Evolutionary conservation across 2,888 invertebrate genomes (phyloP).

Genomic region (Agrotis puta): DNA sequence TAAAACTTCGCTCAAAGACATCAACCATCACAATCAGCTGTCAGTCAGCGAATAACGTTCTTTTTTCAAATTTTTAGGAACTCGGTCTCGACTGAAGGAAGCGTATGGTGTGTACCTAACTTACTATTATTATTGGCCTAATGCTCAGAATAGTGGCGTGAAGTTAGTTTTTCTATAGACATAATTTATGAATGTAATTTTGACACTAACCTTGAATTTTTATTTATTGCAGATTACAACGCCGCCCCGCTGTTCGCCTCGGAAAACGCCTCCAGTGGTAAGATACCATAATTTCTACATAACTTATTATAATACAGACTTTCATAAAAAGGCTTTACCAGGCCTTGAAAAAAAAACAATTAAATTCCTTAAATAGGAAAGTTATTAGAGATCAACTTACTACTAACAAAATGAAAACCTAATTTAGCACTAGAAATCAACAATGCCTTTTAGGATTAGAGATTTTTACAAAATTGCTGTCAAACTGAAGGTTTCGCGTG

Average conservation of each 20-base stretch:
- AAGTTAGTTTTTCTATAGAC: background rate
- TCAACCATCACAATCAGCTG: background rate
- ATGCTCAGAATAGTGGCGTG: background rate
- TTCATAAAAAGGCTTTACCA: background rate
- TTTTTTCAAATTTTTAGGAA: background rate
- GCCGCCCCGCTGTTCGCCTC: constrained; percentile 91
- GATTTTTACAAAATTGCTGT: background rate
- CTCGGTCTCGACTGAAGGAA: background rate
- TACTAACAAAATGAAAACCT: background rate
- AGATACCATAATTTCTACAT: constrained; percentile 67
- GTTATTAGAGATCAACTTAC: too few relatives aligned
- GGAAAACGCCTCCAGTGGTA: constrained; percentile 91
- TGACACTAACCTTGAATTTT: constrained; percentile 60
- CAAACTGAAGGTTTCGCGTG: background rate
- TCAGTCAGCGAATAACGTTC: background rate
- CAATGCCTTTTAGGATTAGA: background rate
- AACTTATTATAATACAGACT: constrained; percentile 26
- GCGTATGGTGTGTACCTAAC: background rate
- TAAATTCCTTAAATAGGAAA: too few relatives aligned
- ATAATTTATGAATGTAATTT: constrained; percentile 26
- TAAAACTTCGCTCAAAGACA: background rate
- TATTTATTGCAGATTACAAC: constrained; percentile 88
- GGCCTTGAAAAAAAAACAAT: background rate
- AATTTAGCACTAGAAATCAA: background rate
- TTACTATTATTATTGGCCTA: too few relatives aligned